A percentile compares a stretch with the other conserved stretches of the same genome.
phyloP scores from a whole-genome alignment of 2,888 invertebrate genomes.

The Pasiphila rectangulata region DNA sequence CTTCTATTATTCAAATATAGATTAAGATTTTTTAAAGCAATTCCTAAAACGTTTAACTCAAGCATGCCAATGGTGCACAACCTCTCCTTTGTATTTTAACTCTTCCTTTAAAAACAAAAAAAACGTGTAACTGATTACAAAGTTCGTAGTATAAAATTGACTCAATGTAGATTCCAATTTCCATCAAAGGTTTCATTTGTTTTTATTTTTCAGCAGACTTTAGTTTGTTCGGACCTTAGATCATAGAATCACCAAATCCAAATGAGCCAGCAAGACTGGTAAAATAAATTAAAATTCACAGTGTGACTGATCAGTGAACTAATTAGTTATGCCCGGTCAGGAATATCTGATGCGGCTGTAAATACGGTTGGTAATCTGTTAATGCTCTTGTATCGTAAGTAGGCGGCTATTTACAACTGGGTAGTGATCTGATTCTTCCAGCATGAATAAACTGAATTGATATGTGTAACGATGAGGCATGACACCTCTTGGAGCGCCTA shows the following conservation, averaged over 20 bases:
- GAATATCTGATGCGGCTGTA: constrained; percentile 43
- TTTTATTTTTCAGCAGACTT: too few relatives aligned
- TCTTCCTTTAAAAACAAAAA: too few relatives aligned
- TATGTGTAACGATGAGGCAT: constrained; percentile 8
- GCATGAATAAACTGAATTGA: constrained; percentile 17
- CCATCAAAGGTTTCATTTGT: too few relatives aligned
- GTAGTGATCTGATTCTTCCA: constrained; percentile 25
- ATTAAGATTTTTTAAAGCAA: too few relatives aligned
- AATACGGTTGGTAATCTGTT: constrained; percentile 42
- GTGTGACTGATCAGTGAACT: constrained; percentile 64
- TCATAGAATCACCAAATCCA: constrained; percentile 1
- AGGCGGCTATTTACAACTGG: constrained; percentile 29
- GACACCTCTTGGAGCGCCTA: constrained; percentile 2
- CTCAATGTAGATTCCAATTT: too few relatives aligned
- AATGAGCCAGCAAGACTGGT: background rate
- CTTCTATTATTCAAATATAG: too few relatives aligned
- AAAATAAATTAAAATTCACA: constrained; percentile 55
- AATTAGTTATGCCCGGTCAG: constrained; percentile 58
- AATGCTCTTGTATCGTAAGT: constrained; percentile 34
- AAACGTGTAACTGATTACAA: too few relatives aligned
- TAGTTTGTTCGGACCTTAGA: background rate
- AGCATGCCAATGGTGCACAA: too few relatives aligned
- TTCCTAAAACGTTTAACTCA: too few relatives aligned
- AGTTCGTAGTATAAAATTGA: too few relatives aligned
- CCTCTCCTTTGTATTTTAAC: too few relatives aligned